Conservation (phyloP, 2,888 invertebrate species). For the Amblyteles armatorius region DNA sequence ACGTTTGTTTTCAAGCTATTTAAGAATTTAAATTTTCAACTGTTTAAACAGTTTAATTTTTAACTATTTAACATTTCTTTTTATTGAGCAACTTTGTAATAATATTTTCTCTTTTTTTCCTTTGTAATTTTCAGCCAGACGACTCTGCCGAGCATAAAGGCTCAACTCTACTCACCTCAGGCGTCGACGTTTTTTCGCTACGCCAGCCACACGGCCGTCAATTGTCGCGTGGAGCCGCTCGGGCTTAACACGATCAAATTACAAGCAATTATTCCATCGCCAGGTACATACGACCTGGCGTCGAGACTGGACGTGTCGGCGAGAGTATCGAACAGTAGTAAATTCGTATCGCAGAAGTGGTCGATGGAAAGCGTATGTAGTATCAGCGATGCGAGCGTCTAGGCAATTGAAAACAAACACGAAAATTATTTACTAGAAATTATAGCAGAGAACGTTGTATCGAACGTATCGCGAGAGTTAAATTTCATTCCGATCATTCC, state of each 20-base stretch:
- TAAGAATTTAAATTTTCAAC: too few species aligned
- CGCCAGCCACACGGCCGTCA: conserved; percentile 84
- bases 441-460: conserved; percentile 16
- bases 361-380: conserved; percentile 82
- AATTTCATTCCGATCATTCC: conserved; percentile 62
- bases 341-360: conserved; percentile 82
- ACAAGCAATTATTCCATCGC: conserved; percentile 87
- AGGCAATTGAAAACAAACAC: conserved; percentile 7
- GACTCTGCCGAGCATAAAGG: conserved; percentile 81
- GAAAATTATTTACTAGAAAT: conserved; percentile 27
- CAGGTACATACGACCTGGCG: conserved; percentile 90
- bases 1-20: too few species aligned
- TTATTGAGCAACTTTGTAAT: neutral
- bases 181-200: conserved; percentile 84
- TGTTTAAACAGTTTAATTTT: neutral
- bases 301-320: conserved; percentile 87
- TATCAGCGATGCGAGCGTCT: conserved; percentile 73
- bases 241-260: conserved; percentile 86
- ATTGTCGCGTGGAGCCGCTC: conserved; percentile 85
- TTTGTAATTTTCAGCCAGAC: conserved; percentile 75
- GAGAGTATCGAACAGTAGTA: conserved; percentile 75
- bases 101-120: neutral
- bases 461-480: conserved; percentile 8
- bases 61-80: neutral
- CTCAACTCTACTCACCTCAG: conserved; percentile 83